Conservation (phyloP, 37 sponge, comb jelly and placozoan species). For the Crambe crambe region DNA sequence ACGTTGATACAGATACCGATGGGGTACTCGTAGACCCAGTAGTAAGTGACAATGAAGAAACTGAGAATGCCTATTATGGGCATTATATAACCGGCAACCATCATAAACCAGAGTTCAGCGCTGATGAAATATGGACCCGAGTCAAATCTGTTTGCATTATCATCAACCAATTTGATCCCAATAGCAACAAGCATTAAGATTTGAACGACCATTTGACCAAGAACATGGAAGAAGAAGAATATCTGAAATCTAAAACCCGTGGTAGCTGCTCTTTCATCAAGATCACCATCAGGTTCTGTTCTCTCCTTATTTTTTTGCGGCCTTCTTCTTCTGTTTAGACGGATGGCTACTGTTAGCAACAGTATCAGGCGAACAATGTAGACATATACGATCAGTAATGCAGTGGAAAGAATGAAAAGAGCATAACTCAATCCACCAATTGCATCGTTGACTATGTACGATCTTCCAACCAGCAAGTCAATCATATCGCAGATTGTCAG, state of each 20-base stretch:
- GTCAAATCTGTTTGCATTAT: background rate
- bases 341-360: background rate
- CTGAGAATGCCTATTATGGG: too few relatives aligned
- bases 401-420: background rate
- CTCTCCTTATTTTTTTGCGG: background rate
- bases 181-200: constrained; percentile 11
- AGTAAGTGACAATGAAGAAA: too few relatives aligned
- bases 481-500: too few relatives aligned
- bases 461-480: too few relatives aligned
- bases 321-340: background rate
- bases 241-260: background rate
- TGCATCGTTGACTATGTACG: too few relatives aligned
- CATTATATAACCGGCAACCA: too few relatives aligned
- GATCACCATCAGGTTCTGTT: background rate
- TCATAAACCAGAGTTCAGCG: too few relatives aligned
- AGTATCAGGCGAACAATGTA: background rate
- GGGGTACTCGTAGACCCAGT: constrained; percentile 18
- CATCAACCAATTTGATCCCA: background rate
- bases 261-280: background rate
- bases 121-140: background rate
- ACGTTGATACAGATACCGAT: background rate
- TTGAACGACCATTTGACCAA: constrained; percentile 14
- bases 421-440: background rate
- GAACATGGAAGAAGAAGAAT: constrained; percentile 4
- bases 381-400: background rate